Base-by-base conservation (phyloP, 2,888 invertebrate genomes). In the Ennomos fuscantarius region DNA sequence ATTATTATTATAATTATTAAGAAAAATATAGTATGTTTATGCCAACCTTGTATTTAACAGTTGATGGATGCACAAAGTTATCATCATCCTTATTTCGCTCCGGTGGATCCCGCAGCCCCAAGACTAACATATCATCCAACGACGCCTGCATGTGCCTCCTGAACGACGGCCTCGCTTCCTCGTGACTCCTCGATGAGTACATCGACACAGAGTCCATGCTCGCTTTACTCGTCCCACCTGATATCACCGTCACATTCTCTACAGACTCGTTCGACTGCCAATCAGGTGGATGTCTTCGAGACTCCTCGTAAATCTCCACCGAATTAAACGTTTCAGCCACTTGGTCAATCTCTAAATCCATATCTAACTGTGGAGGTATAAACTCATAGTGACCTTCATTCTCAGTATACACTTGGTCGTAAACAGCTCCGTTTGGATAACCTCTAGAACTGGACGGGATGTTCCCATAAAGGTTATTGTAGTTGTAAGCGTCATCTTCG, bases 141-240 rank as follows among this genome's bases (percentile, higher is more conserved):
- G 94, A 94, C 8, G 92, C 89, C 62, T 91, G 93, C 67, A 93
- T 66, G 35, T 87, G 87, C 52, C 74, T 76, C 37, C 82, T 63
- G 8, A 84, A 65, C 3, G 82, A 66, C 3, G 87, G 87, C 11
- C 88, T 68, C 1, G 89, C 81, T 57, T 86, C 87, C 59, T 94
- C 94, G 57, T 93, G 91, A 69, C 94, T 94, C 66, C 93, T 87
- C 1, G 93, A 92, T 39, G 94, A 94, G 63, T 93, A 93, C 65
- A 94, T 84, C 0, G 94, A 94, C 34, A 94, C 89, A 1, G 94
- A 93, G 65, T 94, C 94, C 61, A 89, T 79, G 65, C 88, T 87
- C 0, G 84, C 82, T 54, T 86, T 87, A 53, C 85, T 86, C 0
- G 82, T 82, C 0, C 70, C 76, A 0, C 84, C 86, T 1, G 86